Evolutionary conservation across 2,888 invertebrate genomes (phyloP).

Genomic region (Melanophora roralis): DNA sequence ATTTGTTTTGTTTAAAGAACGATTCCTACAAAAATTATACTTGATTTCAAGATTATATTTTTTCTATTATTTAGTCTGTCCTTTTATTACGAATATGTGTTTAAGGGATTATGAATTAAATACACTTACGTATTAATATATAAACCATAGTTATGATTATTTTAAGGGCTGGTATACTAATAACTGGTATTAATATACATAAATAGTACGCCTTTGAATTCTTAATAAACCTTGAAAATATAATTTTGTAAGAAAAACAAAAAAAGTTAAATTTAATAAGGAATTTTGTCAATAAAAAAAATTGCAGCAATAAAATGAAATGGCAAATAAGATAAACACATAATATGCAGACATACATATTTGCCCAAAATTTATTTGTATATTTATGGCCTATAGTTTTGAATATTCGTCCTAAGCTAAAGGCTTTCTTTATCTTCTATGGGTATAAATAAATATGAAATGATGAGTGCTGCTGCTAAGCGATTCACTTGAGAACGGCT

Average conservation of each 20-base stretch:
- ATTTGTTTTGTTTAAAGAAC: no score
- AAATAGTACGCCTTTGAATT: constrained; percentile 3
- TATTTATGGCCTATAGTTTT: no score
- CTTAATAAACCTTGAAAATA: neutral
- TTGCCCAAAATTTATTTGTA: neutral
- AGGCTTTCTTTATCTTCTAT: no score
- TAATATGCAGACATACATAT: neutral
- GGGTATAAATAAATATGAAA: no score
- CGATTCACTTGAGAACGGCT: no score
- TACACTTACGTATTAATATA: neutral
- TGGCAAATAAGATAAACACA: neutral
- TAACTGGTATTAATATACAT: neutral
- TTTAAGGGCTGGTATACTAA: neutral
- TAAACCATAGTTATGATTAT: neutral
- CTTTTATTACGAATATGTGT: neutral
- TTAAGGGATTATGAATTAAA: neutral
- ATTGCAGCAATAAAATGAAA: neutral
- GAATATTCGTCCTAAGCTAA: no score
- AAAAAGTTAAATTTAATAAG: neutral
- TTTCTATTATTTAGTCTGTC: no score
- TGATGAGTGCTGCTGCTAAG: no score
- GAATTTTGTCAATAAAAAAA: neutral
- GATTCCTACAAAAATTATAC: no score
- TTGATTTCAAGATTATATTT: no score
- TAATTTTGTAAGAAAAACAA: neutral